A percentile compares a stretch with the other conserved stretches of the same genome.
Conservation (phyloP, 2,113 vertebrate species). For the Pterocles gutturalis region DNA sequence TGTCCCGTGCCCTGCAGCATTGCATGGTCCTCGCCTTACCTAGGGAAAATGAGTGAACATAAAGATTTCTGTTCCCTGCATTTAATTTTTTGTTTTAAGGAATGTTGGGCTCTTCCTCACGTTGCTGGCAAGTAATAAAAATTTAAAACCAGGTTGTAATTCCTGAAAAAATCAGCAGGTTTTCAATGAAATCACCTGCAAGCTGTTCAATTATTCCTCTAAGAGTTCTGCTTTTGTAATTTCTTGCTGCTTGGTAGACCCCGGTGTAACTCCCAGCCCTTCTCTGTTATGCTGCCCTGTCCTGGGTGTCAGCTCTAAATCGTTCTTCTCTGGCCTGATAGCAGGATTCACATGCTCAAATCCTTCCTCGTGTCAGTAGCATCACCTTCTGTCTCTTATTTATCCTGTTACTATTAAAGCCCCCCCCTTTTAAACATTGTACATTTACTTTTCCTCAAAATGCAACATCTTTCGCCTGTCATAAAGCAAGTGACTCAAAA, state of each 20-base stretch:
- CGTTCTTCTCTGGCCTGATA: neutral
- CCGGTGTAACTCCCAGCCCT: neutral
- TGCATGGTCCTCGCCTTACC: neutral
- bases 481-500: conserved; percentile 53
- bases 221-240: neutral
- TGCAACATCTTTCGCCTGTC: neutral
- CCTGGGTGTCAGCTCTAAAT: neutral
- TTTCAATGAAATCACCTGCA: neutral
- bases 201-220: neutral
- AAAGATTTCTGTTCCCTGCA: neutral
- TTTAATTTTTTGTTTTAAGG: neutral
- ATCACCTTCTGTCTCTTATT: neutral
- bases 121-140: neutral
- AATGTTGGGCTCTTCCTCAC: neutral
- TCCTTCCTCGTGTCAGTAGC: neutral
- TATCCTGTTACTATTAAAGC: neutral
- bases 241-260: neutral
- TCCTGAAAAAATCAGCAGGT: neutral
- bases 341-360: neutral
- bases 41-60: neutral
- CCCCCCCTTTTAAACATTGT: neutral
- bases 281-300: neutral
- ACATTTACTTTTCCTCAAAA: conserved; percentile 14
- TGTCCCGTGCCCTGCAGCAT: neutral
- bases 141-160: neutral